Percentiles rank a stretch among this genome's conserved stretches.
These are phyloP conservation scores for Dicyema japonicum DNA, from an alignment of 1,140 invertebrate species.

Conservation along the genomic window DNA sequence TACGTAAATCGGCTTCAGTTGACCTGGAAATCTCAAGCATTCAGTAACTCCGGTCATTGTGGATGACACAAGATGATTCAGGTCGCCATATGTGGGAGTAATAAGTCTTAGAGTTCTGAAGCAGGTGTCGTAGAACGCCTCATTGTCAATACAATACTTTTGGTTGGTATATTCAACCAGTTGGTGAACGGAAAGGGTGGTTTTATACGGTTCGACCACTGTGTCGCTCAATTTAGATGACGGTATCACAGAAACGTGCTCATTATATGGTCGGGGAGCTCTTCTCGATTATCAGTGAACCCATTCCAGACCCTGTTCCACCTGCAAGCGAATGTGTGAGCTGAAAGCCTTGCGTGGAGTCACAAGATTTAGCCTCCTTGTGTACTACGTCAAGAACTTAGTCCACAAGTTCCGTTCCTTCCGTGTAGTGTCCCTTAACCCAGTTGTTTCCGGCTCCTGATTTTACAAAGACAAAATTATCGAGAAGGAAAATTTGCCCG, in stretches of 20 bases:
- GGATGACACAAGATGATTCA: conserved; percentile 28
- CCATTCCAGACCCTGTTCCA: conserved; percentile 53
- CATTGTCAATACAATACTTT: conserved; percentile 45
- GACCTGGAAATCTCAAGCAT: conserved; percentile 26
- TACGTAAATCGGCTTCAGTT: conserved; percentile 52
- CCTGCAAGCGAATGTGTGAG: conserved; percentile 39
- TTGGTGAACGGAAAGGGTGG: conserved; percentile 34
- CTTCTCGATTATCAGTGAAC: conserved; percentile 34
- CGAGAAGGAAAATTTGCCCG: conserved; percentile 44
- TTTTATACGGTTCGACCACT: conserved; percentile 42
- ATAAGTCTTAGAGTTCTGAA: conserved; percentile 36
- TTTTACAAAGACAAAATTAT: conserved; percentile 52
- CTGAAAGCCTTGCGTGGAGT: conserved; percentile 26
- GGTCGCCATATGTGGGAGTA: conserved; percentile 33
- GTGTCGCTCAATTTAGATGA: conserved; percentile 28
- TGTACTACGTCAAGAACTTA: conserved; percentile 47
- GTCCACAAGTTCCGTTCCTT: conserved; percentile 48
- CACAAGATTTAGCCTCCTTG: conserved; percentile 46
- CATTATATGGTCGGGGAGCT: conserved; percentile 22
- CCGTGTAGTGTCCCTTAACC: conserved; percentile 63
- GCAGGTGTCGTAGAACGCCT: conserved; percentile 45
- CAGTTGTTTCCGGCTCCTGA: conserved; percentile 51
- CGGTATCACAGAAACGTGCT: conserved; percentile 21
- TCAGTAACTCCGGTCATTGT: conserved; percentile 50
- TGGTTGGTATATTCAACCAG: conserved; percentile 40